Percentiles rank a stretch among this genome's conserved stretches.
These are phyloP conservation scores for Budorcas taxicolor DNA, from an alignment of 2,113 vertebrate genomes.

Conservation along the genomic window DNA sequence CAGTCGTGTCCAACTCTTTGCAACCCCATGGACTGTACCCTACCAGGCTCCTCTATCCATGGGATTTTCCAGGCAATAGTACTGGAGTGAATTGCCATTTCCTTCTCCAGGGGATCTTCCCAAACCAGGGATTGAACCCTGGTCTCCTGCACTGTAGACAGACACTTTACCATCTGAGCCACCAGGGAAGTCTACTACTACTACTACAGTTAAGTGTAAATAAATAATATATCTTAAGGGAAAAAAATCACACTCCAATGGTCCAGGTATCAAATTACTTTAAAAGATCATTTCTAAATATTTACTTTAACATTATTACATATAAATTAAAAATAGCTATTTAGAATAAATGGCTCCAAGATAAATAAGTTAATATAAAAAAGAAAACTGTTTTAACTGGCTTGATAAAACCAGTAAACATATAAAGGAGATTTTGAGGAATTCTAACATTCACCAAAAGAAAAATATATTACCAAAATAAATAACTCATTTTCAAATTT, in stretches of 20 bases:
- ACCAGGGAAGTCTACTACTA: no score
- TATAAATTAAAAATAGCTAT: neutral
- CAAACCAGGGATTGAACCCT: no score
- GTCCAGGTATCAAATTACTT: neutral
- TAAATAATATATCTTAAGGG: neutral
- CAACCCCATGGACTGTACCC: no score
- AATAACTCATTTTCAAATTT: neutral
- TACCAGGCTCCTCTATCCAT: no score
- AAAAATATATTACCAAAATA: conserved; percentile 17
- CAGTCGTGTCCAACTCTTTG: no score
- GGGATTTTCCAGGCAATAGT: no score
- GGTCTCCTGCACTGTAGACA: no score
- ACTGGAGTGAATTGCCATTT: no score
- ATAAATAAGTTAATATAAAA: neutral
- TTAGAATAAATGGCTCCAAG: neutral
- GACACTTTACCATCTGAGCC: no score
- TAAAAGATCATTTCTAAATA: neutral
- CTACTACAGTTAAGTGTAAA: neutral
- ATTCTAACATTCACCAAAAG: neutral
- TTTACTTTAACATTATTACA: neutral
- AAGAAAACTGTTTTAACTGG: neutral
- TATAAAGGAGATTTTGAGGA: neutral
- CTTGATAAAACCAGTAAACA: neutral
- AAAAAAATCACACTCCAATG: neutral
- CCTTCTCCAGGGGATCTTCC: no score